Evolutionary conservation across 2,113 vertebrate genomes (phyloP).

Genomic region (Urocitellus parryii): DNA sequence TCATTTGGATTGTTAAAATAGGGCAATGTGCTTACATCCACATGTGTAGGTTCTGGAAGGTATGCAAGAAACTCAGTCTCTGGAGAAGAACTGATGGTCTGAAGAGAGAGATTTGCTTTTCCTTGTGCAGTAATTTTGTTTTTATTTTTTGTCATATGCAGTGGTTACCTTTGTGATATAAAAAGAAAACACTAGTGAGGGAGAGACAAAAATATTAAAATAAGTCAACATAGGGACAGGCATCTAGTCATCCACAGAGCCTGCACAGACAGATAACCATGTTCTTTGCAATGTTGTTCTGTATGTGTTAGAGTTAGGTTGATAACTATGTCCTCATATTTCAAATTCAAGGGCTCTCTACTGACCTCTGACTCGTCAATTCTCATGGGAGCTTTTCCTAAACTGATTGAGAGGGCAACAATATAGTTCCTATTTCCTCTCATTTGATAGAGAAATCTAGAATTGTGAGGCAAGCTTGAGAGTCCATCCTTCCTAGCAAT

Average conservation of each 20-base stretch:
- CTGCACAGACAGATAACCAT: not conserved
- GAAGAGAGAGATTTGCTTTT: constrained; percentile 42
- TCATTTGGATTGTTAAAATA: constrained; percentile 6
- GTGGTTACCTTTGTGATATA: constrained; percentile 2
- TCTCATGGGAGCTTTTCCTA: constrained; percentile 22
- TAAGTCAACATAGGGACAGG: not conserved
- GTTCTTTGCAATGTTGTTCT: not conserved
- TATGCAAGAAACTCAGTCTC: not conserved
- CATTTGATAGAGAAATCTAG: not conserved
- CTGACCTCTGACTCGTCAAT: not conserved
- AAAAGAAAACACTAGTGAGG: not conserved
- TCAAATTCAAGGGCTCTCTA: not conserved
- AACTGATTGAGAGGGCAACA: not conserved
- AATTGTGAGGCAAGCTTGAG: not conserved
- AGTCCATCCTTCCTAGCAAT: not conserved
- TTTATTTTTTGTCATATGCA: not conserved
- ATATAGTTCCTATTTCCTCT: not conserved
- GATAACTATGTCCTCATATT: not conserved
- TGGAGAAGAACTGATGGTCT: not conserved
- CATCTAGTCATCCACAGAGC: not conserved
- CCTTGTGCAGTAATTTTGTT: not conserved
- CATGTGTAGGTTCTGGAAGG: not conserved
- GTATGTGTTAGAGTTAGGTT: not conserved
- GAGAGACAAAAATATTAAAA: not conserved
- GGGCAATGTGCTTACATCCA: not conserved